Percentiles rank a stretch among this genome's conserved stretches.
phyloP scores from a whole-genome alignment of 2,797 vertebrate species.

The Loris lydekkerianus region DNA sequence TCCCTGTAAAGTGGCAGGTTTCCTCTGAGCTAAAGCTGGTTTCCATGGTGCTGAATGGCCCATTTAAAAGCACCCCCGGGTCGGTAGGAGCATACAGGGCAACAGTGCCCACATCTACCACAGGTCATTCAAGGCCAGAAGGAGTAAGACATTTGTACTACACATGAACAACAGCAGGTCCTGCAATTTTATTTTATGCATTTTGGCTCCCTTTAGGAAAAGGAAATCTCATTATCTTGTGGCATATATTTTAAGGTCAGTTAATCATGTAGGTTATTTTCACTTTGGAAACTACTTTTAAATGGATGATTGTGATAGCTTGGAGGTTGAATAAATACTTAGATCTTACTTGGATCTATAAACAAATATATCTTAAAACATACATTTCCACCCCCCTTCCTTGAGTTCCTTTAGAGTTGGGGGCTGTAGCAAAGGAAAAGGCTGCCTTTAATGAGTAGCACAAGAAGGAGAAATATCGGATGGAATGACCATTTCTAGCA shows the following conservation, averaged over 20 bases:
- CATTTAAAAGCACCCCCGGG: neutral
- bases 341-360: neutral
- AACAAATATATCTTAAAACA: neutral
- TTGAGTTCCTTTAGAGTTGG: neutral
- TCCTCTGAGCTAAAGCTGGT: constrained; percentile 30
- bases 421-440: neutral
- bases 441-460: neutral
- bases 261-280: neutral
- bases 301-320: neutral
- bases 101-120: neutral
- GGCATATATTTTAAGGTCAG: neutral
- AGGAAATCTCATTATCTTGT: neutral
- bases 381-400: neutral
- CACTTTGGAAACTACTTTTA: constrained; percentile 37
- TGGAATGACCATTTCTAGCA: neutral
- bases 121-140: neutral
- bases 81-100: neutral
- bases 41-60: constrained; percentile 55
- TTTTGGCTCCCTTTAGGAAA: neutral
- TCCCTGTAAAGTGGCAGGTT: constrained; percentile 31
- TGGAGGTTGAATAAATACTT: neutral
- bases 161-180: neutral
- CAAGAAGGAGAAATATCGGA: neutral
- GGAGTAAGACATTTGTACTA: neutral
- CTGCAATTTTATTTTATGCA: neutral